A percentile compares a stretch with the other conserved stretches of the same genome.
phyloP scores from a whole-genome alignment of 2,797 vertebrate species.

The Gallinago solitaria region DNA sequence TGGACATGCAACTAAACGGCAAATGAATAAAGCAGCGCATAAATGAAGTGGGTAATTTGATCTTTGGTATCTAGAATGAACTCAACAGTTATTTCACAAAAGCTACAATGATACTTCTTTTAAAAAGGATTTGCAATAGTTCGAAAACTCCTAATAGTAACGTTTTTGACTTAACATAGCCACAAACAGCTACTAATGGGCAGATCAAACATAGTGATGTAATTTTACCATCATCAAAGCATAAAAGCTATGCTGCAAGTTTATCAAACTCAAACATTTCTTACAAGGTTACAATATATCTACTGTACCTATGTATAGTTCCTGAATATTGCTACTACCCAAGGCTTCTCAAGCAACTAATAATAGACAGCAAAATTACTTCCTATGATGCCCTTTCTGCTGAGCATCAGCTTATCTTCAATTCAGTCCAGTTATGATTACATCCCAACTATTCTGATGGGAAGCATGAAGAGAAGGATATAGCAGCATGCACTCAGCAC shows the following conservation, averaged over 20 bases:
- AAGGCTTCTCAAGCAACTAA: background rate
- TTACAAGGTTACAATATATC: background rate
- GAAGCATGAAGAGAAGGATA: background rate
- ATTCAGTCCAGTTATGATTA: background rate
- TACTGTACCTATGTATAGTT: background rate
- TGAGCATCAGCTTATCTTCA: background rate
- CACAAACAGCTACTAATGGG: background rate
- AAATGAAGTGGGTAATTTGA: background rate
- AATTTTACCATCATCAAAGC: background rate
- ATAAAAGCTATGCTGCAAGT: background rate
- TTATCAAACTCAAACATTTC: background rate
- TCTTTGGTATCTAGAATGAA: background rate
- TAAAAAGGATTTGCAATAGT: background rate
- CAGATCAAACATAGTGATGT: background rate
- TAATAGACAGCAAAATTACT: background rate
- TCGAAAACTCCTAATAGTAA: background rate
- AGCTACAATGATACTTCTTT: background rate
- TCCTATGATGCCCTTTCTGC: background rate
- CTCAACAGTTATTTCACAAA: background rate
- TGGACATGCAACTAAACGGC: background rate
- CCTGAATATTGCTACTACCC: background rate
- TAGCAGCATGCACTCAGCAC: background rate
- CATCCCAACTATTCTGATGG: background rate
- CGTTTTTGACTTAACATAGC: background rate
- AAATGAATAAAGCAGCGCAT: background rate